phyloP scores from a whole-genome alignment of 2,888 invertebrate species.

The Ramazzottius varieornatus region DNA sequence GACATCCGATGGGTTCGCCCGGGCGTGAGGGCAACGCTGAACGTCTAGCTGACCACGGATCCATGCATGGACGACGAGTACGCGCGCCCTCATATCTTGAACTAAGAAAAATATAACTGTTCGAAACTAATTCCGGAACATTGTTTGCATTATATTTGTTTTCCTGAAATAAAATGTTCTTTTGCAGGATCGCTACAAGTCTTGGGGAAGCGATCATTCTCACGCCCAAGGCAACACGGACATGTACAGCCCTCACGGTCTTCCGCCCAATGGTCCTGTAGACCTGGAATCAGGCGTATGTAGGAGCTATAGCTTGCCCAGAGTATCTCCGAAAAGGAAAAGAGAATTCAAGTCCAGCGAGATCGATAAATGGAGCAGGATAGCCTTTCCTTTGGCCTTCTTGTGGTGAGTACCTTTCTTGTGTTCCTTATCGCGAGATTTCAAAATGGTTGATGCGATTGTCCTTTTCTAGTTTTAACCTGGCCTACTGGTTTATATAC shows the following conservation, averaged over 20 bases:
- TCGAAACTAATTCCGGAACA: too few relatives aligned
- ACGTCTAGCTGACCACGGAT: neutral
- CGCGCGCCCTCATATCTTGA: too few relatives aligned
- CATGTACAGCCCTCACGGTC: neutral
- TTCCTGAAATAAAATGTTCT: neutral
- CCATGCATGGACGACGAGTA: neutral
- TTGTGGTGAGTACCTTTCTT: neutral
- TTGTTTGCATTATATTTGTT: too few relatives aligned
- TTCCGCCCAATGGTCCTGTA: neutral
- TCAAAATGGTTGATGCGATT: too few relatives aligned
- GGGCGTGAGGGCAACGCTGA: neutral
- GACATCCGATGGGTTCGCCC: neutral
- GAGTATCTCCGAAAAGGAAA: neutral
- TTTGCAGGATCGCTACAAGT: neutral
- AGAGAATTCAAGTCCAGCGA: neutral
- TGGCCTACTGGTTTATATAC: conserved; percentile 93
- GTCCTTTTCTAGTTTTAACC: conserved; percentile 40
- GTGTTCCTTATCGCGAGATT: too few relatives aligned
- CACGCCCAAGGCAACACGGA: neutral
- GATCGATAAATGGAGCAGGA: neutral
- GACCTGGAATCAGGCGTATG: neutral
- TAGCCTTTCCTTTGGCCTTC: neutral
- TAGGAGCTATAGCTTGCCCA: neutral
- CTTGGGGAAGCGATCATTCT: neutral
- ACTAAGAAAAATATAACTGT: too few relatives aligned